A percentile compares a stretch with the other conserved stretches of the same genome.
phyloP scores from a whole-genome alignment of 2,113 vertebrate genomes.

The Hemibagrus wyckioides region DNA sequence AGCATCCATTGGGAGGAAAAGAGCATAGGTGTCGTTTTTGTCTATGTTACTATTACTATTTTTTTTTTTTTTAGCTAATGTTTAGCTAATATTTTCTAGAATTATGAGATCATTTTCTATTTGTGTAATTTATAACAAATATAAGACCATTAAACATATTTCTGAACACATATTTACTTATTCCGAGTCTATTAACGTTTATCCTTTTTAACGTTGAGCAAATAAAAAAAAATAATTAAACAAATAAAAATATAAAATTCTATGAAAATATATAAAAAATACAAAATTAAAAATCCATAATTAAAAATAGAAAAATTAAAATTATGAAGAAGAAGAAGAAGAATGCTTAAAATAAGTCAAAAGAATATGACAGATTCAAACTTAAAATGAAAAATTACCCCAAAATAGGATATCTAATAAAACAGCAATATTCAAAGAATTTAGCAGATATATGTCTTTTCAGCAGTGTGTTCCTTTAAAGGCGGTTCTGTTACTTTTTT shows the following conservation, averaged over 20 bases:
- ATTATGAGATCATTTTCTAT: too few relatives aligned
- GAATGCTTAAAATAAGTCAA: background rate
- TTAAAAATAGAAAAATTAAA: too few relatives aligned
- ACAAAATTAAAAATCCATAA: background rate
- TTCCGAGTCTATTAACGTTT: too few relatives aligned
- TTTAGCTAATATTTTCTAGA: too few relatives aligned
- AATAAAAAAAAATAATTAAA: background rate
- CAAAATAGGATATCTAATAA: background rate
- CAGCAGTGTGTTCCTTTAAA: background rate
- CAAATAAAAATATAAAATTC: too few relatives aligned
- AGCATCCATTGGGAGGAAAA: background rate
- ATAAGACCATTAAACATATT: background rate
- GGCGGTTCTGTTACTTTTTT: background rate
- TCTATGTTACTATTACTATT: background rate
- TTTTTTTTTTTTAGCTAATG: too few relatives aligned
- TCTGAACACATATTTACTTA: background rate
- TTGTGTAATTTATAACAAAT: background rate
- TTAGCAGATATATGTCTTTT: background rate
- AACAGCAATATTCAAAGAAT: background rate
- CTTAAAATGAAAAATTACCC: background rate
- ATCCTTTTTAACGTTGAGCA: background rate
- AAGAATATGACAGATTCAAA: background rate
- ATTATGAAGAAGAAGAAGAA: background rate
- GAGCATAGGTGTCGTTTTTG: background rate
- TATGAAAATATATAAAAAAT: too few relatives aligned